A percentile compares a stretch with the other conserved stretches of the same genome.
Conservation (phyloP, 2,888 invertebrate species). For the Sarcophaga rosellei region DNA sequence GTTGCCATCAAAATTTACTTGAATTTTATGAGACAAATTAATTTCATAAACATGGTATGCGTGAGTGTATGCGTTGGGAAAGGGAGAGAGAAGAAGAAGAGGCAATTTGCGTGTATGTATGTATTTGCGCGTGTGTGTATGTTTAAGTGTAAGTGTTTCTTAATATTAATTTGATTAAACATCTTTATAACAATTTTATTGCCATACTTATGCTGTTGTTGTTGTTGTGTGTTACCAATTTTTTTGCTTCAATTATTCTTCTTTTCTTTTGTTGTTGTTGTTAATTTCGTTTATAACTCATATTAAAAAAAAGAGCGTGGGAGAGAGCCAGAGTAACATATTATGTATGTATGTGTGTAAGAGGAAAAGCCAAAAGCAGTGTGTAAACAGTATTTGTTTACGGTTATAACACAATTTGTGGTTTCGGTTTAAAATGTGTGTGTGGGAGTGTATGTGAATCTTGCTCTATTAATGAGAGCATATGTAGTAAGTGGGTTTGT, state of each 20-base stretch:
- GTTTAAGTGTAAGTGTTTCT: slow-evolving; percentile 3
- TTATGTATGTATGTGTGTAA: not conserved
- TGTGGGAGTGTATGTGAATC: not conserved
- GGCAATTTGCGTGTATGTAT: not conserved
- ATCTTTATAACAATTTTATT: slow-evolving; percentile 17
- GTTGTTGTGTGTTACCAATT: slow-evolving; percentile 22
- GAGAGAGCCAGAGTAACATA: not conserved
- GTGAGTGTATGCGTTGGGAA: not conserved
- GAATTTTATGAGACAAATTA: slow-evolving; percentile 38
- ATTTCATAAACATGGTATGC: slow-evolving; percentile 5
- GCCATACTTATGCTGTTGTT: slow-evolving; percentile 10
- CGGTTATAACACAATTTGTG: slow-evolving; percentile 58
- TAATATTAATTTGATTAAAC: slow-evolving; percentile 23
- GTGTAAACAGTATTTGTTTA: slow-evolving; percentile 15
- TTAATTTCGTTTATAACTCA: slow-evolving; percentile 41
- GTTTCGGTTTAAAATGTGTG: slow-evolving; percentile 22
- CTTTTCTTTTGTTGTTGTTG: slow-evolving; percentile 37
- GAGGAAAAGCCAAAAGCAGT: not conserved
- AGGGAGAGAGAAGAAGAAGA: not conserved
- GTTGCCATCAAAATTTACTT: slow-evolving; percentile 16
- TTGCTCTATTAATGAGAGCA: not conserved
- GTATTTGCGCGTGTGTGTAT: not conserved
- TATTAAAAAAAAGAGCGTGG: not conserved
- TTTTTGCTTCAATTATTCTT: slow-evolving; percentile 45
- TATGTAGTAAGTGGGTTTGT: not conserved